Evolutionary conservation across 2,113 vertebrate genomes (phyloP), one percentile per base, ranked within the genome.

Genomic region (Mirza zaza): DNA sequence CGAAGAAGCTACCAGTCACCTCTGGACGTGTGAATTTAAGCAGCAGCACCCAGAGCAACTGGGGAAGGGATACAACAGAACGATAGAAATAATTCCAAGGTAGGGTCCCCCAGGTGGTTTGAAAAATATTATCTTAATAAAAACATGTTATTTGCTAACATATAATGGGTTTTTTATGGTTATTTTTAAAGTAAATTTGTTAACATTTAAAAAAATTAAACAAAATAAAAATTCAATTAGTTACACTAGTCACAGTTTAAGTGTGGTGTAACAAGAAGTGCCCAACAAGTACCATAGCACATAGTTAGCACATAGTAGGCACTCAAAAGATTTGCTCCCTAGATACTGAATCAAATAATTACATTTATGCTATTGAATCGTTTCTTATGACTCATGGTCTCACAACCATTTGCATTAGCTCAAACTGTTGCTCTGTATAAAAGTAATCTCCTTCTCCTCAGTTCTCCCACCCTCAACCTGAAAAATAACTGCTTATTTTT

Each of bases 401-500:
- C 50, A 48, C 18, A 52, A 25, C 25, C 36, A 27, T 25, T 9
- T 65, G 5, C 5, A 39, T 20, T 79, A 67, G n/a, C 29, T 79
- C n/a, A 82, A 77, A 84, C 25, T 52, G 0, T 86, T 91, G 17
- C 29, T 96, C n/a, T 73, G 25, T 25, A 32, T 80, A 52, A 52
- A 92, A 86, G 86, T 92, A 61, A 82, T 34, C 50, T 63, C 5
- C 1, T 39, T 80, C 29, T 10, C 10, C 2, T 94, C 39, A 21
- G 65, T 65, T 15, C 12, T 14, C 34, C 25, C 10, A 65, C 18
- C 2, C 8, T 1, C 32, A 67, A 65, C 11, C 14, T 80, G 36
- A 71, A 92, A 36, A 85, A 55, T 59, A 85, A 87, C 36, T 63
- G 34, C 36, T 52, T 82, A 75, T 55, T 93, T 95, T 91, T 76